Evolutionary conservation across 2,888 invertebrate genomes (phyloP), one percentile per base, ranked within the genome.

Genomic region (Tetragonula carbonaria): DNA sequence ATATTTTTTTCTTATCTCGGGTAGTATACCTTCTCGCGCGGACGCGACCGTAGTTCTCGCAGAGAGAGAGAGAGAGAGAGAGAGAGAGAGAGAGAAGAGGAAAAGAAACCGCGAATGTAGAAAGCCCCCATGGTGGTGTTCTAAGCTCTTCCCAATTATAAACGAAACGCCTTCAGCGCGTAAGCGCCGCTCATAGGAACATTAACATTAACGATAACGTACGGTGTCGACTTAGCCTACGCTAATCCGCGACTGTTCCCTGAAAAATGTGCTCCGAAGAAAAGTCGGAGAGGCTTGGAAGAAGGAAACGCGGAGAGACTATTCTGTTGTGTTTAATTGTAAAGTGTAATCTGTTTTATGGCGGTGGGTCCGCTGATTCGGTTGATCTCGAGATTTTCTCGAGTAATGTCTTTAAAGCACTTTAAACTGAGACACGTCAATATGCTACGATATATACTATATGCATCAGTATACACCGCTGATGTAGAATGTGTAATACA

Each of bases 151-250:
- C 77, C 80, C 75, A 76, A 81, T 78, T 85, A 83, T 80, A 74
- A 87, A 79, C 80, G 87, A 87, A 83, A 83, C 85, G 72, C 62
- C 68, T 67, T 51, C 59, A 76, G 65, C 57, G 75, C 55, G 74
- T 77, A 80, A 57, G 73, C 74, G 38, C 45, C 71, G 79, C 67
- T 87, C 86, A 71, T 71, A 55, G 55, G 45, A 68, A 80, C 88
- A 74, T 86, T 87, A 82, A 85, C 78, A 4, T 65, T 88, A 89
- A 89, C 78, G 85, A 81, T 89, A 89, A 88, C 76, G 84, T 86
- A 88, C 76, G 84, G 73, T 16, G 77, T 66, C 77, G 79, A 63
- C 78, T 51, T 11, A 21, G 71, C 71, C 62, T 23, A 50, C 66
- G 59, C 78, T 89, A 89, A 88, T 89, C 89, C 78, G 84, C 86